phyloP scores from a whole-genome alignment of 2,888 invertebrate genomes.

The Trichopria drosophilae region DNA sequence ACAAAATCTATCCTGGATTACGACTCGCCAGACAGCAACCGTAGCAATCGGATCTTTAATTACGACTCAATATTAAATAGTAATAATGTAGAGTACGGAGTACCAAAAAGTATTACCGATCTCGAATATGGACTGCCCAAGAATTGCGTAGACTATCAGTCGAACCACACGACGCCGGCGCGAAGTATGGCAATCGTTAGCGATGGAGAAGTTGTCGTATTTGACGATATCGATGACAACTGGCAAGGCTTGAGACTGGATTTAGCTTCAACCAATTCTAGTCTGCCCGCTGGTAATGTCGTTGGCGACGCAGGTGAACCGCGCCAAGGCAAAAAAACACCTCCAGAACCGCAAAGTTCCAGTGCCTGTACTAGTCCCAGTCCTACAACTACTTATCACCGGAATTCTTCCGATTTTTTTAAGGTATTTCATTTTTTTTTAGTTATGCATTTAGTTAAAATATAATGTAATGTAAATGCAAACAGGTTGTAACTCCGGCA shows the following conservation, averaged over 20 bases:
- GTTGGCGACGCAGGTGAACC: too few relatives aligned
- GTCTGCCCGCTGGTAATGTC: too few relatives aligned
- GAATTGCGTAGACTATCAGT: slow-evolving; percentile 55
- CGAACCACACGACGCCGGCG: slow-evolving; percentile 51
- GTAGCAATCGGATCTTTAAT: slow-evolving; percentile 50
- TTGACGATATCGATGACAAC: slow-evolving; percentile 83
- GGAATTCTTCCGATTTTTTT: slow-evolving; percentile 60
- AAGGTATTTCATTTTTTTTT: slow-evolving; percentile 49
- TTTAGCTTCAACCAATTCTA: slow-evolving; percentile 44
- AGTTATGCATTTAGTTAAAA: background rate
- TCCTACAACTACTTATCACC: slow-evolving; percentile 54
- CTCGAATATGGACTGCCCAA: slow-evolving; percentile 55
- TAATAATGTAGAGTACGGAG: slow-evolving; percentile 56
- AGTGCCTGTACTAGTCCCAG: slow-evolving; percentile 56
- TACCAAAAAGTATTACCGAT: slow-evolving; percentile 55
- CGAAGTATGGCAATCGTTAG: slow-evolving; percentile 61
- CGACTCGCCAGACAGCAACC: slow-evolving; percentile 54
- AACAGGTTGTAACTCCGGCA: slow-evolving; percentile 53
- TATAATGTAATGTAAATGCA: too few relatives aligned
- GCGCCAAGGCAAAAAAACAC: slow-evolving; percentile 48
- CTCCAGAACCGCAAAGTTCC: slow-evolving; percentile 53
- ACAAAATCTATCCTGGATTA: slow-evolving; percentile 54
- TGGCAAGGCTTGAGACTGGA: slow-evolving; percentile 68
- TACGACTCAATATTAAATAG: slow-evolving; percentile 56
- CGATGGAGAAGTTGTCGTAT: slow-evolving; percentile 80